Base-by-base conservation (phyloP, 1,140 invertebrate genomes). In the Pseudomyrmex gracilis region DNA sequence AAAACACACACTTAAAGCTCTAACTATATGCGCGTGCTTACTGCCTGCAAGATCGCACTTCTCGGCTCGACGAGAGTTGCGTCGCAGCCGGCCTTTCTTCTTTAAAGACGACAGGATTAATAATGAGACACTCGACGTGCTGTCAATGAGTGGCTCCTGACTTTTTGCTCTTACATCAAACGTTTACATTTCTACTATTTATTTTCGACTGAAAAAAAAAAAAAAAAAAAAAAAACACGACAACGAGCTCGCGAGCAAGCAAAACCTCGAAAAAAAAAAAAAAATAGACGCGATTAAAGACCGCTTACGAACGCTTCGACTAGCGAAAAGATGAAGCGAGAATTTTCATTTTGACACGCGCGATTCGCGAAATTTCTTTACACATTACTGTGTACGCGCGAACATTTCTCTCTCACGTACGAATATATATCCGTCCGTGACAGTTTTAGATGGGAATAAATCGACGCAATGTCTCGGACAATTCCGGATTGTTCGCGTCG, bases 361-460 rank as follows among this genome's bases (percentile, higher is more conserved):
- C 34, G 5, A 34, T 34, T 5, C 34, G 34, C 34, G 34, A 34
- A 5, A 34, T 5, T 34, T 34, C 5, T 5, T 34, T 34, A 34
- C 34, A 5, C 4, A 34, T 34, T 34, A 7, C 1, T 2, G n/a
- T n/a, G n/a, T n/a, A 34, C 34, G n/a, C 17, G 24, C 13, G 17
- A 58, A 61, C 17, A 22, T 73, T 43, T 73, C 45, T 60, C 7
- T 15, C 15, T 73, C 22, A 15, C 34, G 34, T n/a, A 53, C 2
- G 12, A 73, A 2, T 57, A 15, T 45, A 73, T n/a, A 58, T 45
- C 51, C 12, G 43, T 74, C 34, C 4, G 17, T 22, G n/a, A 71
- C n/a, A 57, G 57, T 13, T 45, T 60, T 9, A 3, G 43, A 24
- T 53, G 45, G 51, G 57, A 73, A 86, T 86, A 86, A 83, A 87